Conservation (phyloP, 1,140 invertebrate species). For the Procambarus clarkii region DNA sequence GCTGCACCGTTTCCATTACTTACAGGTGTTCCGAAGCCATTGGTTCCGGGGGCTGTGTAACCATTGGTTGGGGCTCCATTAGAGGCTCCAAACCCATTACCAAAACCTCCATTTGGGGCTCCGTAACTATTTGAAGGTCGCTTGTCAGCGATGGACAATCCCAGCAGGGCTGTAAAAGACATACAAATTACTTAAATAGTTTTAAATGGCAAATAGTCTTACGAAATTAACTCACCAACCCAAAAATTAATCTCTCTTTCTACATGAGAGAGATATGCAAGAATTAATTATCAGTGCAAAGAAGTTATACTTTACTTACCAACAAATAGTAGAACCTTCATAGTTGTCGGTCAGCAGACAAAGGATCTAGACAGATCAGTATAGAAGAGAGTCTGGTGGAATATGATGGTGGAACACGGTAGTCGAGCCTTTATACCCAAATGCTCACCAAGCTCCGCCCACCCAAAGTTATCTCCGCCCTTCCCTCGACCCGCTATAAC, state of each 20-base stretch:
- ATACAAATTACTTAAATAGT: not conserved
- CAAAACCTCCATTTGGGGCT: not conserved
- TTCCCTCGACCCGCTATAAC: no score
- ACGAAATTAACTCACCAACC: not conserved
- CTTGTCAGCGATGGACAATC: slow-evolving; percentile 12
- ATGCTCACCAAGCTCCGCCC: not conserved
- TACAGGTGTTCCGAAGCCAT: not conserved
- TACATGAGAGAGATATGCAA: no score
- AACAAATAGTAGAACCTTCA: not conserved
- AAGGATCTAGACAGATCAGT: not conserved
- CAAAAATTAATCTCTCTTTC: no score
- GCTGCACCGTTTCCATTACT: not conserved
- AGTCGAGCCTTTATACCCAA: not conserved
- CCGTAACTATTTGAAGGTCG: not conserved
- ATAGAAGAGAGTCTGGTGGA: not conserved
- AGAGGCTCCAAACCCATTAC: not conserved
- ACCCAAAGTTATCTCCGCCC: not conserved
- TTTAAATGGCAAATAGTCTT: not conserved
- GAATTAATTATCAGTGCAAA: not conserved
- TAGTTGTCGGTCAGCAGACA: not conserved
- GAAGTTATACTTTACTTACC: not conserved
- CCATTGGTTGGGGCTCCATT: not conserved
- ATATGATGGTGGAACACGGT: not conserved
- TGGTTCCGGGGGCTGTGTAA: not conserved
- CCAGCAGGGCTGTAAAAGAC: slow-evolving; percentile 15